phyloP scores from a whole-genome alignment of 2,113 vertebrate genomes.

The Pachypanchax playfairii region DNA sequence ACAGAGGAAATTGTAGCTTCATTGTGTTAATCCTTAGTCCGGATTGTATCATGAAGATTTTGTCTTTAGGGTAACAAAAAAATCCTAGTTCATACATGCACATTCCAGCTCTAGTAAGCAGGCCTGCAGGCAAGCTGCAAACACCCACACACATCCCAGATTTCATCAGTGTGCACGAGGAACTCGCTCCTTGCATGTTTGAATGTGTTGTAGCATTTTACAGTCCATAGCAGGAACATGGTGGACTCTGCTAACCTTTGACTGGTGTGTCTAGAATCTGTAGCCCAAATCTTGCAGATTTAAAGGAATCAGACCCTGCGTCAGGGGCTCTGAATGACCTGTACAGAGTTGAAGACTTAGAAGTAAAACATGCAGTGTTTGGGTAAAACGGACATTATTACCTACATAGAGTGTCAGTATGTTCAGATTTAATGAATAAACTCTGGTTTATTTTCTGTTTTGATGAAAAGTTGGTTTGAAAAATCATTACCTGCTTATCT shows the following conservation, averaged over 20 bases:
- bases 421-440: background rate
- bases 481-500: too few relatives aligned
- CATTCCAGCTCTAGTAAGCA: slow-evolving; percentile 36
- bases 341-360: background rate
- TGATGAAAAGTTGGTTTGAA: too few relatives aligned
- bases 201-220: background rate
- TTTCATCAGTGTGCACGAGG: slow-evolving; percentile 36
- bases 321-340: slow-evolving; percentile 17
- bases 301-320: slow-evolving; percentile 34
- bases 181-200: slow-evolving; percentile 35
- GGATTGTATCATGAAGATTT: too few relatives aligned
- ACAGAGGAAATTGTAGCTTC: too few relatives aligned
- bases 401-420: background rate
- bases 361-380: background rate
- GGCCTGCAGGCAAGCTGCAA: slow-evolving; percentile 38
- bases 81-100: slow-evolving; percentile 54
- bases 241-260: slow-evolving; percentile 32
- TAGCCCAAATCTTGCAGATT: slow-evolving; percentile 22
- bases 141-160: slow-evolving; percentile 49
- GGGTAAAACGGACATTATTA: slow-evolving; percentile 1
- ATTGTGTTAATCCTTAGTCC: too few relatives aligned
- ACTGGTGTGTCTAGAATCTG: slow-evolving; percentile 13
- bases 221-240: slow-evolving; percentile 1
- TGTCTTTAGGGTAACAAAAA: too few relatives aligned
- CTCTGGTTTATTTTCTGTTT: too few relatives aligned